Evolutionary conservation across 2,797 vertebrate genomes (phyloP), one percentile per base, ranked within the genome.

Genomic region (Anolis apletophallus): DNA sequence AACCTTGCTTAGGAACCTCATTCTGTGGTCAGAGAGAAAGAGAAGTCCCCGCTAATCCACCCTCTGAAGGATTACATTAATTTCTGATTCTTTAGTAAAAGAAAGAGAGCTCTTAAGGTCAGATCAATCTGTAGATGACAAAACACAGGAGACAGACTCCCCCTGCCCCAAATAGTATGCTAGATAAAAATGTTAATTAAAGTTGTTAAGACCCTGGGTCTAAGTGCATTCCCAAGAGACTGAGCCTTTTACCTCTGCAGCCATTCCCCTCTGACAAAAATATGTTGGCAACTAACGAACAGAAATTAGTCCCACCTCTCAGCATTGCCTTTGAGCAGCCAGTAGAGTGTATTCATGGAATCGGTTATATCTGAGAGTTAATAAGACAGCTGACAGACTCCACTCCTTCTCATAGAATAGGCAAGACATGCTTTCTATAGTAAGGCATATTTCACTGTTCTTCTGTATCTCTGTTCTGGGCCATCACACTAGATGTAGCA

Each of bases 181-280:
- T 61, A 64, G 82, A 84, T 84, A 76, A 64, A 64, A 32, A 34
- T 74, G 59, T 75, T 67, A 84, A 84, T 84, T 84, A 84, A 84
- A 84, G 57, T 84, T 84, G 64, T 50, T 64, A 75, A 84, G 46
- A 67, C 57, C 72, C n/a, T 84, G 40, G 50, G 29, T 46, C 61
- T 76, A 46, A 71, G 72, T 84, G n/a, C 59, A 67, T n/a, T 76
- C 73, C 59, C 59, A 67, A 46, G n/a, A 76, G 40, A 76, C 46
- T n/a, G 64, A 26, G 74, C 34, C 14, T 84, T n/a, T 57, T 52
- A 64, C 83, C 59, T 76, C 72, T 76, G 34, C 8, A 75, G 40
- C 82, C 46, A 84, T 84, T 76, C 32, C 57, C 57, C 7, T 40
- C 40, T 84, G 82, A 34, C 82, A 76, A 21, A 67, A 52, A 80